phyloP scores from a whole-genome alignment of 2,888 invertebrate species.

The Monopis laevigella region DNA sequence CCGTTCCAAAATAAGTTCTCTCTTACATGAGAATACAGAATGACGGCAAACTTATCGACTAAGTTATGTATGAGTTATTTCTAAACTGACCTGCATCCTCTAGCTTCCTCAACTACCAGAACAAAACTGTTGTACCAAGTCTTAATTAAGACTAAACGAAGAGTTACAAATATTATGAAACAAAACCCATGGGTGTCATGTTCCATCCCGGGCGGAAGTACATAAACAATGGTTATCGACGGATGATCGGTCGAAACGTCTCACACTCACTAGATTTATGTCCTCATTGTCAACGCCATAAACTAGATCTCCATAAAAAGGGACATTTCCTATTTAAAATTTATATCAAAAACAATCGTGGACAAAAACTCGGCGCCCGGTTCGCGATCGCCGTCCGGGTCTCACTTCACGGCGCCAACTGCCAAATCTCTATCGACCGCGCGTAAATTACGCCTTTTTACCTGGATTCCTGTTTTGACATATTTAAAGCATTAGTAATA shows the following conservation, averaged over 20 bases:
- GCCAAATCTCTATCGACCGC: conserved; percentile 66
- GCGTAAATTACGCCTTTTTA: conserved; percentile 68
- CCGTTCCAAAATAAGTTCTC: too few relatives aligned
- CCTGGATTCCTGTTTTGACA: conserved; percentile 69
- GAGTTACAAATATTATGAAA: too few relatives aligned
- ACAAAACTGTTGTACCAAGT: too few relatives aligned
- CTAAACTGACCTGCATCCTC: too few relatives aligned
- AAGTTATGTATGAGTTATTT: too few relatives aligned
- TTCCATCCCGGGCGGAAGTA: conserved; percentile 43
- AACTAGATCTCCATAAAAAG: conserved; percentile 68
- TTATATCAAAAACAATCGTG: conserved; percentile 67
- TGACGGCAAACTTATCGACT: too few relatives aligned
- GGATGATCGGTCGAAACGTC: conserved; percentile 42
- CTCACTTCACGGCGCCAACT: conserved; percentile 55
- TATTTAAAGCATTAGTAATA: conserved; percentile 69
- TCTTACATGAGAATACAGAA: too few relatives aligned
- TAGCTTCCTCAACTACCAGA: too few relatives aligned
- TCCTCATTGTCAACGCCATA: conserved; percentile 64
- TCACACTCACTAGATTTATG: conserved; percentile 60
- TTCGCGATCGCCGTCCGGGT: conserved; percentile 32
- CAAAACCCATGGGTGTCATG: conserved; percentile 3
- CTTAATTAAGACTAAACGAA: too few relatives aligned
- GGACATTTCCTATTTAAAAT: conserved; percentile 67
- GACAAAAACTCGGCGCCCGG: conserved; percentile 63
- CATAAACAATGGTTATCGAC: conserved; percentile 66